These are phyloP conservation scores for Phacellophora camtschatica DNA, from an alignment of 30 jellyfish, hydroid and myxozoan species.

Conservation along the genomic window DNA sequence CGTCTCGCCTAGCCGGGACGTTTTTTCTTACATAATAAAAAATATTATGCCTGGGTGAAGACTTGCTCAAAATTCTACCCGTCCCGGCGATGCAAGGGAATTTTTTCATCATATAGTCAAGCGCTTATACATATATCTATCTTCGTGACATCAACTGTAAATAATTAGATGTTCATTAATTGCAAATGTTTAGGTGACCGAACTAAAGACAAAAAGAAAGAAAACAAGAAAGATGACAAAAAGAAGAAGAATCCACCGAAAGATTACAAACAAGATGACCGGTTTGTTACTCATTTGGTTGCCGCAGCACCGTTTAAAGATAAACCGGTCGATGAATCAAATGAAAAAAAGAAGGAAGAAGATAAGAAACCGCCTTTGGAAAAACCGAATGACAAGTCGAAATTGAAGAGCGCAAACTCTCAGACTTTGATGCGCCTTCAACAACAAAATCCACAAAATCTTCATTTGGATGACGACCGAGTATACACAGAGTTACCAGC, in stretches of 20 bases:
- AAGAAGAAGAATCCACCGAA: conserved; percentile 55
- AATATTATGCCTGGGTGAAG: no score
- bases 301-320: conserved; percentile 48
- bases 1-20: no score
- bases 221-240: conserved; percentile 4
- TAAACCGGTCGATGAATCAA: conserved; percentile 42
- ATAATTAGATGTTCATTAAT: no score
- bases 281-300: conserved; percentile 73
- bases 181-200: no score
- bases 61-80: no score
- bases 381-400: conserved; percentile 63
- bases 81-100: no score
- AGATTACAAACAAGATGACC: conserved; percentile 52
- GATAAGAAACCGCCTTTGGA: conserved; percentile 59
- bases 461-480: conserved; percentile 24
- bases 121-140: no score
- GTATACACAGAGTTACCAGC: conserved; percentile 26
- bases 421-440: conserved; percentile 35
- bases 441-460: conserved; percentile 48
- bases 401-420: conserved; percentile 43
- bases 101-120: no score
- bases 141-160: no score
- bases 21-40: no score
- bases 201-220: conserved; percentile 26
- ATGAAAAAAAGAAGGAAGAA: background rate